These are phyloP conservation scores for Torymus texanus DNA, from an alignment of 2,888 invertebrate genomes.

Conservation along the genomic window DNA sequence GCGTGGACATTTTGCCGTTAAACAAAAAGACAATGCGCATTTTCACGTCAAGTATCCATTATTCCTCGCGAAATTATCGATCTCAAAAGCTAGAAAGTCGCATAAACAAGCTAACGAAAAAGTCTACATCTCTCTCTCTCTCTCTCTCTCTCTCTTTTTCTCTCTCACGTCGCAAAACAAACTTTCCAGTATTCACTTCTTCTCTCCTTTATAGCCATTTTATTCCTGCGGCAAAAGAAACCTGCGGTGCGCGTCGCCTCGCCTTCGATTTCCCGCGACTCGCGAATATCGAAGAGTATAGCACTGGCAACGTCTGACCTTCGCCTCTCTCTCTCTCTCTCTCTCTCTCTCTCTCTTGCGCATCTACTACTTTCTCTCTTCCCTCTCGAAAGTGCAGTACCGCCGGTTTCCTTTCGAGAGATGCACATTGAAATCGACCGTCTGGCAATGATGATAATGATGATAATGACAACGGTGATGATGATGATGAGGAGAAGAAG, in stretches of 20 bases:
- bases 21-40: no score
- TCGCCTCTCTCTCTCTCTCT: not conserved
- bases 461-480: no score
- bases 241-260: not conserved
- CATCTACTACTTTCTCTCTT: constrained; percentile 34
- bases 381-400: no score
- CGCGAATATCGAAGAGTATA: not conserved
- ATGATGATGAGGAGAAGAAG: no score
- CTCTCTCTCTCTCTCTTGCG: no score
- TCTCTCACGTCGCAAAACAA: not conserved
- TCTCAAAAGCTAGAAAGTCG: constrained; percentile 21
- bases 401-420: constrained; percentile 13
- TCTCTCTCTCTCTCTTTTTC: no score
- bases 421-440: not conserved
- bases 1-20: no score
- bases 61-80: constrained; percentile 3
- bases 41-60: not conserved
- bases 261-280: constrained; percentile 16
- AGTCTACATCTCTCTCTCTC: no score
- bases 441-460: not conserved
- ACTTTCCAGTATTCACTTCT: constrained; percentile 6
- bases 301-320: constrained; percentile 14
- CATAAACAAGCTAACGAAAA: not conserved
- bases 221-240: constrained; percentile 5
- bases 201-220: not conserved